Base-by-base conservation (phyloP, 2,888 invertebrate genomes). In the Lottia gigantea region DNA sequence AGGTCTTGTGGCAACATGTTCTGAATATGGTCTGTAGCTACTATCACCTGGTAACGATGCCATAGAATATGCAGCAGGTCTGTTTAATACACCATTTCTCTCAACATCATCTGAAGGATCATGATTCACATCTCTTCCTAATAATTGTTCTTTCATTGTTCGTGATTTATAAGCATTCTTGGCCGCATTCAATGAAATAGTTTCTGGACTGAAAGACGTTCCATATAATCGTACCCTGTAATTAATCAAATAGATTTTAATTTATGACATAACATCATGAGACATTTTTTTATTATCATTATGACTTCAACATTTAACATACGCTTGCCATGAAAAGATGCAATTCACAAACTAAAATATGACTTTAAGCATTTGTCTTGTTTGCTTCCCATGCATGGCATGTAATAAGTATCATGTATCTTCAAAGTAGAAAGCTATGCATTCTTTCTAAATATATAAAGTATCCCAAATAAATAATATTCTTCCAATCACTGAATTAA, bases 141-240 rank as follows among this genome's bases (percentile, higher is more conserved):
- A 76, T 14, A 86, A 77, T 75, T 86, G 86, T 69, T 86, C 84
- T 68, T 86, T 86, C 85, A 86, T 86, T 14, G 79, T 82, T 14
- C 82, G 77, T 23, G 76, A 71, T 65, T 76, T 55, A 68, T 77
- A 64, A 63, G 68, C 55, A 46, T 69, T 66, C 70, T 72, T 15
- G 69, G 76, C 77, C 15, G 79, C 75, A 68, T 79, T 82, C 25
- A 85, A 73, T 1, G 83, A 83, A 8, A 83, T 74, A 31, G 80
- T 79, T 67, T 85, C 84, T 47, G 84, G 83, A 66, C 79, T 82
- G 71, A 80, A 84, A 25, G 75, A 74, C 2, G 78, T 74, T 8
- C 80, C 80, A 49, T 71, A 75, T 47, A 79, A 67, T n/a, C 78
- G 74, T 16, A 81, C 78, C 74, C 84, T 84, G 77, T 45, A 77